These are phyloP conservation scores for Hippocampus abdominalis DNA, from an alignment of 2,113 vertebrate genomes.

Conservation along the genomic window DNA sequence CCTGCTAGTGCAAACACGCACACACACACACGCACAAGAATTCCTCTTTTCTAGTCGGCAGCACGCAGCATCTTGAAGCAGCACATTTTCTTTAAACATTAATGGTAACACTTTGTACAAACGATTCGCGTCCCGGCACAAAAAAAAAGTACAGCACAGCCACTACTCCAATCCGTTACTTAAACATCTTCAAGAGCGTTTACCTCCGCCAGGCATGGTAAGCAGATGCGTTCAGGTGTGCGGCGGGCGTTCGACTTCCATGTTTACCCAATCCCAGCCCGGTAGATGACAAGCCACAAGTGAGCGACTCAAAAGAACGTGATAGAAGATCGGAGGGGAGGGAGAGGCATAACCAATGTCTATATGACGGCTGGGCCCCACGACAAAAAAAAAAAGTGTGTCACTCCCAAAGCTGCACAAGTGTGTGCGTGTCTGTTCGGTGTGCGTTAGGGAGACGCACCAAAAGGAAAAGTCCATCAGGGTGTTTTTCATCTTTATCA, in stretches of 20 bases:
- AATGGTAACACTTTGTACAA: not conserved
- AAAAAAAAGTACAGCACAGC: constrained; percentile 25
- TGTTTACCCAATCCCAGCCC: not conserved
- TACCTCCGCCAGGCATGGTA: constrained; percentile 67
- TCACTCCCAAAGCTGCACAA: constrained; percentile 60
- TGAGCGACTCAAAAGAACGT: constrained; percentile 16
- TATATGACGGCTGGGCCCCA: constrained; percentile 21
- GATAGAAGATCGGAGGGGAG: constrained; percentile 35
- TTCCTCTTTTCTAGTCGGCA: constrained; percentile 28
- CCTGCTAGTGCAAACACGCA: constrained; percentile 38
- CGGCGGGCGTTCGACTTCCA: constrained; percentile 1
- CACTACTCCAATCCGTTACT: constrained; percentile 33
- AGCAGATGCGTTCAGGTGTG: constrained; percentile 16
- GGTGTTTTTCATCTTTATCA: constrained; percentile 72
- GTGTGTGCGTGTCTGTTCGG: constrained; percentile 25
- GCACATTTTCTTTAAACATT: not conserved
- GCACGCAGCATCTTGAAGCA: not conserved
- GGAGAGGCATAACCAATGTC: constrained; percentile 39
- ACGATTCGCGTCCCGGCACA: constrained; percentile 54
- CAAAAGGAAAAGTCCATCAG: constrained; percentile 66
- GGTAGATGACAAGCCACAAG: not conserved
- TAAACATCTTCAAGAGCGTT: constrained; percentile 13
- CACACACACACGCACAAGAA: constrained; percentile 32
- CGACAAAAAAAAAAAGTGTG: constrained; percentile 62
- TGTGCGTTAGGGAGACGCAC: constrained; percentile 29